Conservation (phyloP, 2,113 vertebrate genomes). For the Rynchops niger region DNA sequence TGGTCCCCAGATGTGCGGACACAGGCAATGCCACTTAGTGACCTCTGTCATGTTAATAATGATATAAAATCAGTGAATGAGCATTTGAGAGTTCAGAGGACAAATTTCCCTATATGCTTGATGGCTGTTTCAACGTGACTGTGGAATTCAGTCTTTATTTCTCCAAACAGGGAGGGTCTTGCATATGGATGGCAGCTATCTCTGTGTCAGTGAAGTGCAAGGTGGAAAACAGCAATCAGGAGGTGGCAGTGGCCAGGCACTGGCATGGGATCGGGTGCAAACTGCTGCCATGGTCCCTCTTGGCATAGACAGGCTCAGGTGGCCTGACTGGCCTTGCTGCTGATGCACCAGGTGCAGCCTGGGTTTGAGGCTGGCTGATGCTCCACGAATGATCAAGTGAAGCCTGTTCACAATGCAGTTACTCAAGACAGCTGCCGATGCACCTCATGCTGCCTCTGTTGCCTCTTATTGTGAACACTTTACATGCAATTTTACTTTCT, state of each 20-base stretch:
- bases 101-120: neutral
- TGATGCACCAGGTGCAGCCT: too few species aligned
- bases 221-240: neutral
- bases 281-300: neutral
- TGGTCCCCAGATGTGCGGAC: fast-evolving
- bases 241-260: neutral
- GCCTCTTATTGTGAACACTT: neutral
- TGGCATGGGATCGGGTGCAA: neutral
- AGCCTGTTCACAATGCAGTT: neutral
- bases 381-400: neutral
- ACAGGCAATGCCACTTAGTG: neutral
- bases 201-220: neutral
- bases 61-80: neutral
- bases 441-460: neutral
- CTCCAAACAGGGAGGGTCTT: neutral
- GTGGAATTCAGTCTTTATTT: neutral
- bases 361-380: neutral
- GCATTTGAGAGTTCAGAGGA: neutral
- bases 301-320: neutral
- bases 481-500: neutral
- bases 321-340: neutral
- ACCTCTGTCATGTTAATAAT: neutral
- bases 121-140: neutral
- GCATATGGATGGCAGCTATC: neutral
- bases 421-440: neutral